Base-by-base conservation (phyloP, 92 coral and sea anemone species). In the Heliopora coerulea region DNA sequence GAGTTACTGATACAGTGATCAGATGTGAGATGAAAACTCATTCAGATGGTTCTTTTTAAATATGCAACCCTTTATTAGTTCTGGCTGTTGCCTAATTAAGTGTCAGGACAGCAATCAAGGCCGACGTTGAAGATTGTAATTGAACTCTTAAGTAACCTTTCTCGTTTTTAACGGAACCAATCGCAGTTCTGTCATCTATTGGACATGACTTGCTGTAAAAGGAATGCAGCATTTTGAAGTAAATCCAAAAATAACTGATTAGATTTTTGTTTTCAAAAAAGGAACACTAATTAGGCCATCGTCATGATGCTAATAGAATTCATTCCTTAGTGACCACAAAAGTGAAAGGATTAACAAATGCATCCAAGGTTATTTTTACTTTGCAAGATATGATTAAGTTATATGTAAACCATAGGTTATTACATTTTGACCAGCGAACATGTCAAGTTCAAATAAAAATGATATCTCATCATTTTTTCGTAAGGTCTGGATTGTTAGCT, bases 361-460 rank as follows among this genome's bases (percentile, higher is more conserved):
- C 27, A 59, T 49, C 41, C 21, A 41, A 65, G 26, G 27, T 40
- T 41, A 65, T 65, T 35, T 35, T 52, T 41, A 35, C 41, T 31
- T 37, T 37, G 42, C 72, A 39, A 11, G 40, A n/a, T 31, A 44
- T 44, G 74, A 26, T 67, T 48, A 35, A 67, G 35, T 41, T 17
- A 46, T 46, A 24, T 67, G 59, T 67, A 44, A 67, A 67, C 74
- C 25, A 56, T 56, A 67, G 46, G 59, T 67, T 67, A 67, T 67
- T 67, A 8, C 26, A 67, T 44, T 44, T 46, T 44, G 23, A 17
- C 28, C 20, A 35, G 54, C 72, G 40, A 27, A 67, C 74, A 67
- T n/a, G 20, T n/a, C n/a, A n/a, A n/a, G n/a, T n/a, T n/a, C n/a
- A n/a, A n/a, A n/a, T n/a, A n/a, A n/a, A n/a, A n/a, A n/a, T n/a